phyloP scores from a whole-genome alignment of 2,797 vertebrate genomes.

The Hozukius guyotensis region DNA sequence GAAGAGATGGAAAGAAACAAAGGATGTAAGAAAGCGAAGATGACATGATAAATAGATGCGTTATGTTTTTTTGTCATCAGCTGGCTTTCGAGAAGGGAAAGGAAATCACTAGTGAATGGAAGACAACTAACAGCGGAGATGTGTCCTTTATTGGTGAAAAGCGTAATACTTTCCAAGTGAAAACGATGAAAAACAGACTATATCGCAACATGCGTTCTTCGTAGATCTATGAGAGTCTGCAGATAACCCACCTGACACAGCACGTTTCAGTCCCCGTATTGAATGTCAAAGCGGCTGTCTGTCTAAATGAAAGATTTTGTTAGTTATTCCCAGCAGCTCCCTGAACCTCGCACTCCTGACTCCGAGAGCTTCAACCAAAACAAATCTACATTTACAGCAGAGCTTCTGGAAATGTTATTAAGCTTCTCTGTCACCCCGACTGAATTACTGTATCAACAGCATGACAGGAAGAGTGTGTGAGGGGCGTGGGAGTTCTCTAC shows the following conservation, averaged over 20 bases:
- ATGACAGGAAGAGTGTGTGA: conserved; percentile 27
- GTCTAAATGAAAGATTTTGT: conserved; percentile 34
- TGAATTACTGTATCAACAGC: conserved; percentile 37
- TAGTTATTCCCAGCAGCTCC: conserved; percentile 45
- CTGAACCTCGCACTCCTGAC: conserved; percentile 17
- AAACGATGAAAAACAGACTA: conserved; percentile 10
- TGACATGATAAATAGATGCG: conserved; percentile 16
- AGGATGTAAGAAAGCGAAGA: conserved; percentile 14
- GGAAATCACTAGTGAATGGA: neutral
- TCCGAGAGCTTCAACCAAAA: conserved; percentile 41
- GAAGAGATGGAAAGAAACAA: conserved; percentile 9
- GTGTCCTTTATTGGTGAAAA: neutral
- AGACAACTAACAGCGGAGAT: conserved; percentile 12
- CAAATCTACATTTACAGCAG: conserved; percentile 53
- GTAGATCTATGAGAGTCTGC: conserved; percentile 19
- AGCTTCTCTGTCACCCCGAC: conserved; percentile 38
- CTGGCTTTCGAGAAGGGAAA: conserved; percentile 8
- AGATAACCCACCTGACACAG: conserved; percentile 45
- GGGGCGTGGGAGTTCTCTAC: conserved; percentile 11
- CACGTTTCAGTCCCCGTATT: conserved; percentile 12
- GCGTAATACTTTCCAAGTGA: neutral
- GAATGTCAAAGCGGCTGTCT: conserved; percentile 32
- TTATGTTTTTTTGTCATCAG: neutral
- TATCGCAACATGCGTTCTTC: conserved; percentile 6
- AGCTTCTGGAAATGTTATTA: conserved; percentile 37